Percentiles rank a stretch among this genome's conserved stretches.
Evolutionary conservation across 2,797 vertebrate species (phyloP).

Genomic region (Emys orbicularis): DNA sequence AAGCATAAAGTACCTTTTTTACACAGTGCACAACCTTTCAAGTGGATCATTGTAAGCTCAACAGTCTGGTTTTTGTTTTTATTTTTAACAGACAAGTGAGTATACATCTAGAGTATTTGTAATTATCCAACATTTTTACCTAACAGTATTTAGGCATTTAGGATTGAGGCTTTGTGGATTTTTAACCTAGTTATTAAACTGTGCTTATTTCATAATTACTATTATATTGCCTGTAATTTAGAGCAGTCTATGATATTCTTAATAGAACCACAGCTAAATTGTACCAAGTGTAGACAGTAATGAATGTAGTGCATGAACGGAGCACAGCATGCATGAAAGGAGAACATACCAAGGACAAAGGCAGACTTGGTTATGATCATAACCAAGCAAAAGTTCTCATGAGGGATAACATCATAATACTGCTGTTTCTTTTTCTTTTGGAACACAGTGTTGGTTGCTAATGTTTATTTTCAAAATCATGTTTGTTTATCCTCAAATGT

Average conservation of each 20-base stretch:
- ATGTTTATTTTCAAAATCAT: conserved; percentile 22
- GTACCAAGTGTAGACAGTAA: conserved; percentile 20
- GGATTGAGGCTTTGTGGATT: not conserved
- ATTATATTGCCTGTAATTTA: conserved; percentile 17
- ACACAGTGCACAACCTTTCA: not conserved
- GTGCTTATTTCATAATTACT: conserved; percentile 27
- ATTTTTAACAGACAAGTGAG: not conserved
- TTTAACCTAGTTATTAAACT: conserved; percentile 35
- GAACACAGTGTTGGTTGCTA: not conserved
- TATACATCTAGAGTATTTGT: not conserved
- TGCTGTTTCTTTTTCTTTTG: not conserved
- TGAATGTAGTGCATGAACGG: conserved; percentile 45
- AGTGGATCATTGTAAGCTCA: not conserved
- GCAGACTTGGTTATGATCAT: not conserved
- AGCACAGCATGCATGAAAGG: not conserved
- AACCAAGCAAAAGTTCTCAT: not conserved
- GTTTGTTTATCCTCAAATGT: not conserved
- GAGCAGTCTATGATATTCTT: conserved; percentile 10
- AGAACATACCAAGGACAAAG: conserved; percentile 16
- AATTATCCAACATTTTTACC: not conserved
- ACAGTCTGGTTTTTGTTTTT: not conserved
- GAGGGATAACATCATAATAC: not conserved
- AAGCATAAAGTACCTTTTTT: not conserved
- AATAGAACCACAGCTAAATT: conserved; percentile 15
- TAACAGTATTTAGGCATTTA: not conserved